Conservation (phyloP, 2,113 vertebrate genomes). For the Elaphurus davidianus region DNA sequence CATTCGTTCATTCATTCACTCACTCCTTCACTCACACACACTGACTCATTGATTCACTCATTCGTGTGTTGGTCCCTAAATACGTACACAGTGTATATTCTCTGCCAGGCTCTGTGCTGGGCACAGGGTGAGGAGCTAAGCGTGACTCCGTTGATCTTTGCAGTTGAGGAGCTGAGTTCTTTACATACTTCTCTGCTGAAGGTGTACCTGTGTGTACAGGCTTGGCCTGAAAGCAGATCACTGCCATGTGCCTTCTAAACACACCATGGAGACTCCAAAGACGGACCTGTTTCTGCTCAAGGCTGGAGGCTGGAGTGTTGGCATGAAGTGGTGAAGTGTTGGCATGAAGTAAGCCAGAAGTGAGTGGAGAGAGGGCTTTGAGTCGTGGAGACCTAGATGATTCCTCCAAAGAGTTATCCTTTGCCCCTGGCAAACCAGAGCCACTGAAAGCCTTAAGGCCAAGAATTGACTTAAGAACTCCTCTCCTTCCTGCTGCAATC, state of each 20-base stretch:
- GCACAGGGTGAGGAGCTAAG: background rate
- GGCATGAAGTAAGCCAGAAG: background rate
- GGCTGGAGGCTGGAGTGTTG: background rate
- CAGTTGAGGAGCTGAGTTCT: background rate
- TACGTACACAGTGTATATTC: too few species aligned
- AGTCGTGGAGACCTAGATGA: too few species aligned
- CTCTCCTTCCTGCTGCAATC: background rate
- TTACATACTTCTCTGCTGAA: background rate
- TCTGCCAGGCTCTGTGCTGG: background rate
- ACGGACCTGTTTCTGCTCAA: background rate
- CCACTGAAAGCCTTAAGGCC: background rate
- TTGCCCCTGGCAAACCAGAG: background rate
- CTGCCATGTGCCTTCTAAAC: background rate
- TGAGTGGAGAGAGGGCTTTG: too few species aligned
- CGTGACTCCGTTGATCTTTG: background rate
- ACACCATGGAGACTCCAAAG: rapidly evolving
- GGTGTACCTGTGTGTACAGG: too few species aligned
- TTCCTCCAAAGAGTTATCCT: background rate
- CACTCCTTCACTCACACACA: background rate
- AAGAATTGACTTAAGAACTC: background rate
- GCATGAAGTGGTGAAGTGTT: background rate
- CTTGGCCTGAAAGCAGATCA: background rate
- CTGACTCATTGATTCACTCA: background rate
- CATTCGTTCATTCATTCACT: background rate
- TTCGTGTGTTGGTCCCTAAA: background rate